These are phyloP conservation scores for Scalopus aquaticus DNA, from an alignment of 2,113 vertebrate species.

Conservation along the genomic window DNA sequence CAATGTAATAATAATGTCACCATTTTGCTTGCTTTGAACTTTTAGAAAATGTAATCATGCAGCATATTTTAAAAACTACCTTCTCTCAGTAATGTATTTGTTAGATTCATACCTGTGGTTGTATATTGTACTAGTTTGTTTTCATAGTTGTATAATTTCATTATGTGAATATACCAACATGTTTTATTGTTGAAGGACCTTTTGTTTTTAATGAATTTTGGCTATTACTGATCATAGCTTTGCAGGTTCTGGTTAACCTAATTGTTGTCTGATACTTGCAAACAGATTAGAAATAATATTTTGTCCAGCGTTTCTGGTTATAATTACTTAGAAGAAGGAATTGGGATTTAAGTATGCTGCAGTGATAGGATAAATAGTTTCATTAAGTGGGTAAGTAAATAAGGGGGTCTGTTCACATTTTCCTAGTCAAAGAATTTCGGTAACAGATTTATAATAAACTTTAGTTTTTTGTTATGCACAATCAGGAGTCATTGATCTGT, in stretches of 20 bases:
- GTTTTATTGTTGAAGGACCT: background rate
- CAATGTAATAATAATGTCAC: background rate
- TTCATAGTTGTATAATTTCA: background rate
- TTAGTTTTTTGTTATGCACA: slow-evolving; percentile 10
- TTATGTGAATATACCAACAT: background rate
- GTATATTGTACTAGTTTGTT: background rate
- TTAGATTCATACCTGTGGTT: background rate
- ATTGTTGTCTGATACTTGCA: background rate
- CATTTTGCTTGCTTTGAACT: background rate
- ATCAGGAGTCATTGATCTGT: background rate
- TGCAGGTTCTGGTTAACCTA: background rate
- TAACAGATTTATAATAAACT: background rate
- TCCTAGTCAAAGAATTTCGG: background rate
- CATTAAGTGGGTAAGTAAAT: background rate
- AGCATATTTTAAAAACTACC: background rate
- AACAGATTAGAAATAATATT: background rate
- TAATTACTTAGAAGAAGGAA: background rate
- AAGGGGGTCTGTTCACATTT: background rate
- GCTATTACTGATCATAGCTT: background rate
- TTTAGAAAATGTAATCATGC: background rate
- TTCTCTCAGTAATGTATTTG: background rate
- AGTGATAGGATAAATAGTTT: background rate
- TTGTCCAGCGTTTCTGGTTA: background rate
- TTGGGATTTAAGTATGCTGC: background rate
- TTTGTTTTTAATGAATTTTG: background rate